Evolutionary conservation across 2,888 invertebrate species (phyloP).

Genomic region (Beris chalybata): DNA sequence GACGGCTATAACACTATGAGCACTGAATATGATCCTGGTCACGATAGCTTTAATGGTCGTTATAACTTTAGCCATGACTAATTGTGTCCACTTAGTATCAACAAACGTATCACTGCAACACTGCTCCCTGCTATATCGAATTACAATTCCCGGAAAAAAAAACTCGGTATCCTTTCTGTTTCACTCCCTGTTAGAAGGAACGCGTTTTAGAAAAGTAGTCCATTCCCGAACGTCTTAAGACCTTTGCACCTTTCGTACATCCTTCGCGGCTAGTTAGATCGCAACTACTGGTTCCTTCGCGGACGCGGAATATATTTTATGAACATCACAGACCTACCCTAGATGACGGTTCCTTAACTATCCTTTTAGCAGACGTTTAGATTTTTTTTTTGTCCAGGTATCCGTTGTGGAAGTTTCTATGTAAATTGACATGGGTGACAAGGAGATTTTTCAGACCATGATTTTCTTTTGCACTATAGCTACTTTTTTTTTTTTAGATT

Average conservation of each 20-base stretch:
- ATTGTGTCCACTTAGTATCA: constrained; percentile 2
- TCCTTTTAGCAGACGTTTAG: constrained; percentile 23
- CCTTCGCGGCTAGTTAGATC: constrained; percentile 17
- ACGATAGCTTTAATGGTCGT: constrained; percentile 82
- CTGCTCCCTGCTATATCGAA: not conserved
- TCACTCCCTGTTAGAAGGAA: not conserved
- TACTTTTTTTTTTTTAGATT: too few relatives aligned
- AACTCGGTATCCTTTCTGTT: not conserved
- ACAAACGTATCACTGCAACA: not conserved
- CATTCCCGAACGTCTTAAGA: not conserved
- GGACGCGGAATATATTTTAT: constrained; percentile 27
- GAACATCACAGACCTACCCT: constrained; percentile 30
- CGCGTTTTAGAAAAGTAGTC: not conserved
- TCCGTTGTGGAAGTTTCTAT: constrained; percentile 9
- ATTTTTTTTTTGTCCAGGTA: constrained; percentile 2
- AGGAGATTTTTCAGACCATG: constrained; percentile 27
- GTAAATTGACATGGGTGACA: constrained; percentile 32
- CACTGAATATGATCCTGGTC: constrained; percentile 78
- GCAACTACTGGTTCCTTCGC: constrained; percentile 6
- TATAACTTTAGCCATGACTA: constrained; percentile 72
- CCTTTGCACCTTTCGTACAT: not conserved
- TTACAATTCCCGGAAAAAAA: constrained; percentile 6
- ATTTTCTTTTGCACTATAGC: too few relatives aligned
- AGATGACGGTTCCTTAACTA: constrained; percentile 19
- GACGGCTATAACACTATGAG: constrained; percentile 84